Percentiles rank a stretch among this genome's conserved stretches.
phyloP scores from a whole-genome alignment of 2,888 invertebrate genomes.

The Phlogophora meticulosa region DNA sequence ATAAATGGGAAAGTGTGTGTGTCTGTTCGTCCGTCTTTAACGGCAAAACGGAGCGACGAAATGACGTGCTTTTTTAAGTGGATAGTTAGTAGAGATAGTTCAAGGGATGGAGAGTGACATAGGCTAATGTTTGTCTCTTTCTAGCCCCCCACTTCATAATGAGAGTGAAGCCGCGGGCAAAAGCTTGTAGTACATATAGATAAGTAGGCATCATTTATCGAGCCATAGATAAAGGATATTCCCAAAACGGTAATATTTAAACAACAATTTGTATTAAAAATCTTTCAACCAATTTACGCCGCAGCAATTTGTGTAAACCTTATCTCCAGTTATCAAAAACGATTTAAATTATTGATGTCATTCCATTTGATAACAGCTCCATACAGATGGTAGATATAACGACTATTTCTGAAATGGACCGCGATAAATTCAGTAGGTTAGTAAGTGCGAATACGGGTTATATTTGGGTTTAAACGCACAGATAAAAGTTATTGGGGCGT shows the following conservation, averaged over 20 bases:
- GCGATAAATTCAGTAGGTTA: slow-evolving; percentile 28
- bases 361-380: slow-evolving; percentile 7
- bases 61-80: too few relatives aligned
- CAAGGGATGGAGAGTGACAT: too few relatives aligned
- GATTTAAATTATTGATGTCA: slow-evolving; percentile 47
- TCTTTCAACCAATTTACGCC: slow-evolving; percentile 1
- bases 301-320: slow-evolving; percentile 16
- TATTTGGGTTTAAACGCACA: slow-evolving; percentile 25
- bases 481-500: slow-evolving; percentile 42
- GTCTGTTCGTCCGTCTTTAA: too few relatives aligned
- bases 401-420: slow-evolving; percentile 7
- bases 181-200: too few relatives aligned
- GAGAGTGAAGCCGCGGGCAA: too few relatives aligned
- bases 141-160: too few relatives aligned
- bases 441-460: slow-evolving; percentile 16
- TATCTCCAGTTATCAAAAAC: slow-evolving; percentile 34
- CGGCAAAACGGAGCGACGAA: too few relatives aligned
- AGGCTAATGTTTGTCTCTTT: too few relatives aligned
- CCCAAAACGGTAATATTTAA: slow-evolving; percentile 9
- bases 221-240: slow-evolving; percentile 4
- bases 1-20: too few relatives aligned
- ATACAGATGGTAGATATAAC: slow-evolving; percentile 19
- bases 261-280: slow-evolving; percentile 24
- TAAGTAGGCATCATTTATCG: too few relatives aligned
- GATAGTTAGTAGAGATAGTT: too few relatives aligned